phyloP scores from a whole-genome alignment of 2,113 vertebrate genomes.

The Nycticorax nycticorax region DNA sequence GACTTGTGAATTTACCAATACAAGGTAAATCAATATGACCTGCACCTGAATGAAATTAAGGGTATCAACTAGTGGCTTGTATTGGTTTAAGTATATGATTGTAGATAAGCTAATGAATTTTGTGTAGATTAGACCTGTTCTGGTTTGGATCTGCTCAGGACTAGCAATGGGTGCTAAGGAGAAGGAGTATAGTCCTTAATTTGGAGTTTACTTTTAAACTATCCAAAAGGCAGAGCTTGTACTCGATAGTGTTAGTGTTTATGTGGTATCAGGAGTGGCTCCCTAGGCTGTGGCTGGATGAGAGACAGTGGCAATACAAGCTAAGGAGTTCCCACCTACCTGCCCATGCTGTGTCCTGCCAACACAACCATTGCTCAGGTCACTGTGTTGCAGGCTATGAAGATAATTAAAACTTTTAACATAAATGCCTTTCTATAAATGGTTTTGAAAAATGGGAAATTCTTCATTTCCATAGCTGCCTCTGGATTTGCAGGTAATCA shows the following conservation, averaged over 20 bases:
- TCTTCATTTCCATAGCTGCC: neutral
- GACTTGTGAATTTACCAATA: neutral
- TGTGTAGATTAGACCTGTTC: neutral
- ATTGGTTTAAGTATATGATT: neutral
- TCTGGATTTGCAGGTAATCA: neutral
- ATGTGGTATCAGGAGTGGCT: neutral
- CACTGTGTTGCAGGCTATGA: neutral
- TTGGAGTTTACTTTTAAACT: neutral
- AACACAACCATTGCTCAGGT: neutral
- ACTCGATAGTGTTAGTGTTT: neutral
- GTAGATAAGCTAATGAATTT: neutral
- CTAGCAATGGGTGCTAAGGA: neutral
- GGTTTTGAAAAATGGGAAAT: neutral
- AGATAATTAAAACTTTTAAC: neutral
- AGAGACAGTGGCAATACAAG: neutral
- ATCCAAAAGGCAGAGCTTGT: neutral
- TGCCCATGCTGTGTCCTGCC: neutral
- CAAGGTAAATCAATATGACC: neutral
- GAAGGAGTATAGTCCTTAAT: neutral
- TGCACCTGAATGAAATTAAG: neutral
- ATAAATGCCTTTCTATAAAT: neutral
- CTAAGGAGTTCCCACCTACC: neutral
- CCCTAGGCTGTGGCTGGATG: neutral
- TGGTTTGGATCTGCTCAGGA: neutral
- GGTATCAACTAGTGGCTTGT: neutral